A percentile compares a stretch with the other conserved stretches of the same genome.
phyloP scores from a whole-genome alignment of 2,888 invertebrate species.

The Ypsolopha sequella region DNA sequence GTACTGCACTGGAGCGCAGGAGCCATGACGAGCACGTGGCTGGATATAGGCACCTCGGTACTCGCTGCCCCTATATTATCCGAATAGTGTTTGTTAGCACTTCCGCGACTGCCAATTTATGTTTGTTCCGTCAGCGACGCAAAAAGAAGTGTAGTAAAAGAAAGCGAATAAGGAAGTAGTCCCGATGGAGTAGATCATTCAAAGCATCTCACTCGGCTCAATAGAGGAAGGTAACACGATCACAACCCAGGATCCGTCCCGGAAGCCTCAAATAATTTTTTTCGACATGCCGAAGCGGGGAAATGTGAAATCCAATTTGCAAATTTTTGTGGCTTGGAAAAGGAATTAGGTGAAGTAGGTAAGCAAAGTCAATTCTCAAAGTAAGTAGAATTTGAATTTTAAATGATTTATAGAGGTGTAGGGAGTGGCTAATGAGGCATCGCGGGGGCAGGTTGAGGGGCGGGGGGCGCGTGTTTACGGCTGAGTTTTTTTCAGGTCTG shows the following conservation, averaged over 20 bases:
- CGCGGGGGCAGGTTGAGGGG: slow-evolving; percentile 30
- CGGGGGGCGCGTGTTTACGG: slow-evolving; percentile 62
- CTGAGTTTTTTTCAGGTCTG: slow-evolving; percentile 42
- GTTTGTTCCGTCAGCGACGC: neutral
- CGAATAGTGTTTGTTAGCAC: too few species aligned
- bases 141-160: neutral
- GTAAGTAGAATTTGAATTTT: slow-evolving; percentile 69
- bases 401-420: slow-evolving; percentile 66
- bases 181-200: slow-evolving; percentile 20
- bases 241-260: slow-evolving; percentile 32
- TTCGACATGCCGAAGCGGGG: slow-evolving; percentile 31
- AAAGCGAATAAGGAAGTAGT: slow-evolving; percentile 4
- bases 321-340: slow-evolving; percentile 53
- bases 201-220: slow-evolving; percentile 18
- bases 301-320: slow-evolving; percentile 62
- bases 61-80: neutral
- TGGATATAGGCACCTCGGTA: neutral
- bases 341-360: slow-evolving; percentile 39
- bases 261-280: slow-evolving; percentile 49
- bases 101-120: too few species aligned
- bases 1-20: slow-evolving; percentile 38
- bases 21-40: slow-evolving; percentile 29
- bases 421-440: slow-evolving; percentile 69
- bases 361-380: slow-evolving; percentile 65
- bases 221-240: slow-evolving; percentile 30